These are phyloP conservation scores for Tipula confusa DNA, from an alignment of 2,888 invertebrate genomes.

Conservation along the genomic window DNA sequence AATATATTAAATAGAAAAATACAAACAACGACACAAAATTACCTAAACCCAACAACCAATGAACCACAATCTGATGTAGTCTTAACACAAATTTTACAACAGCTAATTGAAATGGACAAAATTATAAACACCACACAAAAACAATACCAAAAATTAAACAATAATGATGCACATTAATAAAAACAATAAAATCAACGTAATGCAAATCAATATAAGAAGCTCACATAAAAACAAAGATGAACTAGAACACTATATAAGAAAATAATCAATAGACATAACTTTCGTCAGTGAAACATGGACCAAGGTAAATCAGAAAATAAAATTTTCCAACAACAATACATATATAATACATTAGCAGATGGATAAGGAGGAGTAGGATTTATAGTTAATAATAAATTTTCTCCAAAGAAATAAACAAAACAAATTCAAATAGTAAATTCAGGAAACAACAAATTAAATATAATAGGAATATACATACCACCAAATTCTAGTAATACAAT, in stretches of 20 bases:
- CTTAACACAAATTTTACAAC: neutral
- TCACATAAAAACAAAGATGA: neutral
- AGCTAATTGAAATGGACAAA: neutral
- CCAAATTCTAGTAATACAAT: neutral
- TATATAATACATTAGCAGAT: neutral
- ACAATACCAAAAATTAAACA: neutral
- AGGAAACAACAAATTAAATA: neutral
- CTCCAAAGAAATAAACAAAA: neutral
- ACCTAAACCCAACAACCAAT: too few relatives aligned
- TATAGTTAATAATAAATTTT: neutral
- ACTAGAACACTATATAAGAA: neutral
- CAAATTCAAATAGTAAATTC: neutral
- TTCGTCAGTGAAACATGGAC: neutral
- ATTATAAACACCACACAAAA: neutral
- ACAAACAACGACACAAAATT: neutral
- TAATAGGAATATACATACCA: neutral
- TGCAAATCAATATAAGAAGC: neutral
- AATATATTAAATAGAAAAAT: neutral
- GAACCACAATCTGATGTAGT: neutral
- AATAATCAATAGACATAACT: neutral
- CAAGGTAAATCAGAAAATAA: neutral
- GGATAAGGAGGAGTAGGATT: neutral
- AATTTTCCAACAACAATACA: neutral
- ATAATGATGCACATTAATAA: too few relatives aligned
- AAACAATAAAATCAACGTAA: neutral